Conservation (phyloP, 1,140 invertebrate genomes). For the Plodia interpunctella region DNA sequence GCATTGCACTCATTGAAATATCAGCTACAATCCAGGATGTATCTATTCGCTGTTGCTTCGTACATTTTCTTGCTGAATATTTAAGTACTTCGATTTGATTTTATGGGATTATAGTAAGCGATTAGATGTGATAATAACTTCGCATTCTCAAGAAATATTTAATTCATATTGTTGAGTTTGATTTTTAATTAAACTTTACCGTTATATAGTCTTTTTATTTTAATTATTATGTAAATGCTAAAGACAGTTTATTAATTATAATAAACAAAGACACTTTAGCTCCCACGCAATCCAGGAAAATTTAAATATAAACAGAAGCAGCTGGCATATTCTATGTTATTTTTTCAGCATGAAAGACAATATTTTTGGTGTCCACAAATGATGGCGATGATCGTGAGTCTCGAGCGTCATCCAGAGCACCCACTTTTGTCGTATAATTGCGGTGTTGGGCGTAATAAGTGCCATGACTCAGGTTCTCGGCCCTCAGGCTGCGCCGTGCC, state of each 20-base stretch:
- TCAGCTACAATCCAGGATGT: constrained; percentile 2
- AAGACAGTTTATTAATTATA: no score
- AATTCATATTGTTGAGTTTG: neutral
- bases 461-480: neutral
- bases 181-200: no score
- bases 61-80: neutral
- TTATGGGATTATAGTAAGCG: neutral
- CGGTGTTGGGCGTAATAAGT: neutral
- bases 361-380: neutral
- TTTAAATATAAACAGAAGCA: no score
- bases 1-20: constrained; percentile 11
- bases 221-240: no score
- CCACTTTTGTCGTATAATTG: neutral
- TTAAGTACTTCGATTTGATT: neutral
- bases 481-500: neutral
- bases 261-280: no score
- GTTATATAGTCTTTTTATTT: no score
- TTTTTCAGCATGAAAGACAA: neutral
- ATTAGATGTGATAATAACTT: neutral
- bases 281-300: no score
- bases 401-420: neutral
- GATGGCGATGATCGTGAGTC: neutral
- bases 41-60: constrained; percentile 3
- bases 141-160: neutral
- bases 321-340: no score